These are phyloP conservation scores for Sphenopsis melanotis DNA, from an alignment of 2,797 vertebrate species.

Conservation along the genomic window DNA sequence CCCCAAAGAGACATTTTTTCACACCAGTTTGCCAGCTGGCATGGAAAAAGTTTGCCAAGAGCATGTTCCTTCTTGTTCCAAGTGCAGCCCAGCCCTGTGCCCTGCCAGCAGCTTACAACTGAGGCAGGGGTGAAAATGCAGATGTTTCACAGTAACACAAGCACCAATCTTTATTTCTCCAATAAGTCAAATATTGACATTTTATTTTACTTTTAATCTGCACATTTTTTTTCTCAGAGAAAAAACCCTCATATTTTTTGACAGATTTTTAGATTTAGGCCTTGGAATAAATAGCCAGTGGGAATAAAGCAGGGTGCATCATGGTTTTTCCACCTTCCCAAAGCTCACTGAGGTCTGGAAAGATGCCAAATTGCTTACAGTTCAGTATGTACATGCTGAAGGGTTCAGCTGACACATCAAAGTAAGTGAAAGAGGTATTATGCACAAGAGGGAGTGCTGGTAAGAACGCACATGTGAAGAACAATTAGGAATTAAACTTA, in stretches of 20 bases:
- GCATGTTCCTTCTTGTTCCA: not conserved
- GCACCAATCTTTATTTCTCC: not conserved
- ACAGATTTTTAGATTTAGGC: not conserved
- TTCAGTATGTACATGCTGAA: not conserved
- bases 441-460: not conserved
- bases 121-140: not conserved
- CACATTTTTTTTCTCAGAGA: not conserved
- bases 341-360: not conserved
- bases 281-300: not conserved
- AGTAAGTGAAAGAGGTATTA: not conserved
- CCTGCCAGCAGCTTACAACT: not conserved
- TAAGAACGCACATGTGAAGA: not conserved
- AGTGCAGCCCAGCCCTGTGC: not conserved
- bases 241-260: not conserved
- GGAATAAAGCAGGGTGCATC: not conserved
- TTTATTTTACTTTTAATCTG: not conserved
- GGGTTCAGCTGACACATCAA: not conserved
- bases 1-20: not conserved
- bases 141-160: not conserved
- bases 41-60: not conserved
- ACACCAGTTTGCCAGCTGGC: not conserved
- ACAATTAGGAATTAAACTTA: conserved; percentile 75
- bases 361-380: not conserved
- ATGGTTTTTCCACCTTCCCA: not conserved
- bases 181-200: not conserved